Evolutionary conservation across 2,113 vertebrate species (phyloP), one percentile per base, ranked within the genome.

Genomic region (Syngnathus scovelli): DNA sequence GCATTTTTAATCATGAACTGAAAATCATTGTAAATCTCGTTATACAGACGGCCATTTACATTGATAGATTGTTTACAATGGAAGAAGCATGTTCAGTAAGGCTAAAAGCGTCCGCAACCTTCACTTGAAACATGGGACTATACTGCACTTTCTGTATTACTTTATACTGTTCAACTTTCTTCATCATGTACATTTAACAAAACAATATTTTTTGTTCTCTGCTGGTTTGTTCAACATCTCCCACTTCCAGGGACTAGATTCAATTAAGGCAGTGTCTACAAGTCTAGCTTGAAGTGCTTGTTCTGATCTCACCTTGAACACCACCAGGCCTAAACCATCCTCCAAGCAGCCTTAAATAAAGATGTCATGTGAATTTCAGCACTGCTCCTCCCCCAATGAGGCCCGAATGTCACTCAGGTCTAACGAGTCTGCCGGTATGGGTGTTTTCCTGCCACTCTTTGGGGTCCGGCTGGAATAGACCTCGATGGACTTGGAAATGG

Each of bases 401-500:
- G 63, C 80, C 16, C 82, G 81, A 64, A 74, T 84, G 73, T 91
- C 90, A 70, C 83, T 87, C 77, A 85, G 13, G 7, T 85, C 87
- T 70, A 86, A 68, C 18, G 90, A 78, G 64, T 74, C 33, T 1
- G 72, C 81, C 15, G 86, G 86, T 39, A 89, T 76, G 54, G 81
- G 85, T 15, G 87, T 74, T 71, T 80, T 87, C 68, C 83, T 84
- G 69, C 79, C 76, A 21, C 82, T 83, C 18, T 78, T 82, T 7
- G 66, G 64, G 3, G 77, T 85, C 64, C 71, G 86, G 64, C 72
- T 81, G 36, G 70, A 54, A 51, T 78, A 85, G 71, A 87, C 72
- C 67, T 92, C 88, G 76, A 90, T 80, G 27, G 90, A 76, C 49
- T 46, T 78, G 75, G 88, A 68, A 52, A 91, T 86, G 69, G 90